Base-by-base conservation (phyloP, 1,140 invertebrate genomes). In the Solenopsis invicta region DNA sequence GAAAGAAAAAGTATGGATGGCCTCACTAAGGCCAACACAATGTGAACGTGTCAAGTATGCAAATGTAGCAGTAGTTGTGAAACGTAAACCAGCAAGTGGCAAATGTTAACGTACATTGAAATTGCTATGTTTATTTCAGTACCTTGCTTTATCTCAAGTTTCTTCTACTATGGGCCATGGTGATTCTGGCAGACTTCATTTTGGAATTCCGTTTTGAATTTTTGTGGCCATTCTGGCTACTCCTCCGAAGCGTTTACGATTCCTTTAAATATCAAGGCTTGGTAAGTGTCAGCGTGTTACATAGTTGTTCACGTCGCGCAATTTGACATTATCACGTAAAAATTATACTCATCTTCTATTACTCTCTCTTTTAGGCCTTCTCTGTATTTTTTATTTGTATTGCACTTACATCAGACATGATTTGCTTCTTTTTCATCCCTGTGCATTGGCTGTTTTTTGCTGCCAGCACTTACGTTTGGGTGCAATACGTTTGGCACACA, bases 171-270 rank as follows among this genome's bases (percentile, higher is more conserved):
- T 99, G 99, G 99, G 97, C 98, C 88, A 97, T 99, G 94, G 98
- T 99, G 85, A 97, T 99, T 94, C 96, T 99, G 95, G 98, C 98
- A 91, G 99, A 99, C 96, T 99, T 99, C 95, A 97, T 99, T 96
- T 96, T 99, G 95, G 99, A 99, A 96, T 99, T 99, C 96, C 98
- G 99, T 92, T 99, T 99, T 96, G 99, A 99, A 96, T 99, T 99
- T 96, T 97, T 99, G 90, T 99, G 99, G 98, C 99, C 99, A 66
- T 99, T 99, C 95, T 99, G 99, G 98, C 97, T 99, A 89, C 96
- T 99, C 90, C 96, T 99, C 81, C 97, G 99, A 95, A 99, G 98
- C 95, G 98, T 99, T 87, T 99, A 99, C 96, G 99, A 99, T 96
- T 99, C 98, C 88, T 99, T 99, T 95, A 99, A 99, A 96, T 99